phyloP scores from a whole-genome alignment of 2,113 vertebrate genomes.

The Meriones unguiculatus region DNA sequence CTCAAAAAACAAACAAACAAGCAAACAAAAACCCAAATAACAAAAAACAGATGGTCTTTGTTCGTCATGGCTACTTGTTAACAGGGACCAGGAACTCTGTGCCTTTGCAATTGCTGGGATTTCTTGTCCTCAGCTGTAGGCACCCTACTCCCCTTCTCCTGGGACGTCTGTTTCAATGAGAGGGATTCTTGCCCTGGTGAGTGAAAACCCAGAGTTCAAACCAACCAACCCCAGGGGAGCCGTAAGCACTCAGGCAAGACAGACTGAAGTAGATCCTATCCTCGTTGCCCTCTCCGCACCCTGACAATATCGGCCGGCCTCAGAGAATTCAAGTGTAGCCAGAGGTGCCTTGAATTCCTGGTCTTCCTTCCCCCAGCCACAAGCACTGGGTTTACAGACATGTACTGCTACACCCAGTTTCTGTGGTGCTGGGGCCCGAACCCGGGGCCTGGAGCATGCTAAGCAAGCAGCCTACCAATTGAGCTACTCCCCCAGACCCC shows the following conservation, averaged over 20 bases:
- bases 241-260: background rate
- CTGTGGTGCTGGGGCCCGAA: background rate
- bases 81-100: background rate
- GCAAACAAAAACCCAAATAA: no score
- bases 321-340: background rate
- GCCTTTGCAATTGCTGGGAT: background rate
- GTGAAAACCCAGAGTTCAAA: conserved; percentile 1
- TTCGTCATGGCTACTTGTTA: conserved; percentile 24
- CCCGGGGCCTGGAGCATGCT: background rate
- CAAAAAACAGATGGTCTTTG: background rate
- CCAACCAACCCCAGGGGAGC: background rate
- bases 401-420: background rate
- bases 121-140: background rate
- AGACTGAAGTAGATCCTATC: background rate
- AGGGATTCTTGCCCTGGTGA: conserved; percentile 3
- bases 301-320: background rate
- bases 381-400: background rate
- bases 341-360: background rate
- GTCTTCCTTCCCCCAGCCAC: background rate
- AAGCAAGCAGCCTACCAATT: background rate
- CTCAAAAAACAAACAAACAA: no score
- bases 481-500: background rate
- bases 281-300: background rate
- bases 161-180: background rate
- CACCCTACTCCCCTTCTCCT: background rate